A percentile compares a stretch with the other conserved stretches of the same genome.
Evolutionary conservation across 2,797 vertebrate species (phyloP).

Genomic region (Sebastiscus albofasciatus): DNA sequence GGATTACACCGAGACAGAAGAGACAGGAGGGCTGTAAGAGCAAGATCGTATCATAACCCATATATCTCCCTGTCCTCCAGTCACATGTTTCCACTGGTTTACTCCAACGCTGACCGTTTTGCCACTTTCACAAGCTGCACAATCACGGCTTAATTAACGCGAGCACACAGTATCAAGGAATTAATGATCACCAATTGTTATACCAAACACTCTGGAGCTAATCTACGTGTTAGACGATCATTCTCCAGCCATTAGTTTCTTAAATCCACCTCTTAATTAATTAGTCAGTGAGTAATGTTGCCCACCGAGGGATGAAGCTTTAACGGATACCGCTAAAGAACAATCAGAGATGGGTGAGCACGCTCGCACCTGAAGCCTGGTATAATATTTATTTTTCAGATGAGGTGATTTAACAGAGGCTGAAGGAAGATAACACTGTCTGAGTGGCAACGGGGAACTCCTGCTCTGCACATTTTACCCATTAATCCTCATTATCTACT

Average conservation of each 20-base stretch:
- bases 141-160: conserved; percentile 47
- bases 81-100: conserved; percentile 20
- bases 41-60: conserved; percentile 55
- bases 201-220: conserved; percentile 41
- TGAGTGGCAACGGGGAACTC: conserved; percentile 17
- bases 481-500: conserved; percentile 36
- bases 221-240: conserved; percentile 60
- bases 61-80: conserved; percentile 32
- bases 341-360: conserved; percentile 15
- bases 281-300: conserved; percentile 60
- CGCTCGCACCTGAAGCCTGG: conserved; percentile 17
- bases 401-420: conserved; percentile 31
- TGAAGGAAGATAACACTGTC: conserved; percentile 19
- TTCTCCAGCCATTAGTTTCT: conserved; percentile 64
- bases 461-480: conserved; percentile 9
- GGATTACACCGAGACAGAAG: conserved; percentile 69
- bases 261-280: conserved; percentile 68
- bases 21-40: conserved; percentile 35
- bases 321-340: neutral
- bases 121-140: conserved; percentile 3
- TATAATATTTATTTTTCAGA: conserved; percentile 22
- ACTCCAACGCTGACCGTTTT: conserved; percentile 2
- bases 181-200: conserved; percentile 53
- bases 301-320: conserved; percentile 34
- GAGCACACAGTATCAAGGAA: conserved; percentile 1